Percentiles rank a stretch among this genome's conserved stretches.
Evolutionary conservation across 2,888 invertebrate genomes (phyloP).

Genomic region (Phlogophora meticulosa): DNA sequence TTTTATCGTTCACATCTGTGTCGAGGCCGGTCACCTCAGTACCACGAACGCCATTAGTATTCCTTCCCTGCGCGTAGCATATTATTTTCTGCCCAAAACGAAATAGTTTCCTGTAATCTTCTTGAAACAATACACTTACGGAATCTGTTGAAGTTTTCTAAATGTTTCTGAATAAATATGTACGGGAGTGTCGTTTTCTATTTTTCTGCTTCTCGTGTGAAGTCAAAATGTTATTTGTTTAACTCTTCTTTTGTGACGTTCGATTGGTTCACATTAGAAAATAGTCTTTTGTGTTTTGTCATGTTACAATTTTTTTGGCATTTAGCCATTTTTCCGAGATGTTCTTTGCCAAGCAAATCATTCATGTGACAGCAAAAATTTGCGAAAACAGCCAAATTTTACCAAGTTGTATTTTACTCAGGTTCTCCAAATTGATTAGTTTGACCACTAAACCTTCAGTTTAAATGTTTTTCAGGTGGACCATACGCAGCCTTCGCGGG

Average conservation of each 20-base stretch:
- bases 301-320: slow-evolving; percentile 25
- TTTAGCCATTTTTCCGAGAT: background rate
- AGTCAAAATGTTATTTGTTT: slow-evolving; percentile 30
- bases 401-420: background rate
- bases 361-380: background rate
- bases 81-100: slow-evolving; percentile 60
- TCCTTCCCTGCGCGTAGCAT: slow-evolving; percentile 47
- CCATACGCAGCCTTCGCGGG: slow-evolving; percentile 87
- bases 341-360: background rate
- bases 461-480: slow-evolving; percentile 79
- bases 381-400: background rate
- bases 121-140: slow-evolving; percentile 59
- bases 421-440: background rate
- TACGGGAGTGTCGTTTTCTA: slow-evolving; percentile 30
- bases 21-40: slow-evolving; percentile 33
- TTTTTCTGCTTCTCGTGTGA: slow-evolving; percentile 40
- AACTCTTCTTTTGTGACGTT: slow-evolving; percentile 7
- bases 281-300: slow-evolving; percentile 8
- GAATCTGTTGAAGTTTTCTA: slow-evolving; percentile 60
- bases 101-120: slow-evolving; percentile 63
- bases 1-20: slow-evolving; percentile 44
- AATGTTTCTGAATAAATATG: slow-evolving; percentile 48
- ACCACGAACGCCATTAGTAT: slow-evolving; percentile 52
- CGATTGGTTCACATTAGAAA: slow-evolving; percentile 30
- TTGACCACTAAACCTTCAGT: background rate